phyloP scores from a whole-genome alignment of 2,888 invertebrate genomes.

The Aspidiotus destructor region DNA sequence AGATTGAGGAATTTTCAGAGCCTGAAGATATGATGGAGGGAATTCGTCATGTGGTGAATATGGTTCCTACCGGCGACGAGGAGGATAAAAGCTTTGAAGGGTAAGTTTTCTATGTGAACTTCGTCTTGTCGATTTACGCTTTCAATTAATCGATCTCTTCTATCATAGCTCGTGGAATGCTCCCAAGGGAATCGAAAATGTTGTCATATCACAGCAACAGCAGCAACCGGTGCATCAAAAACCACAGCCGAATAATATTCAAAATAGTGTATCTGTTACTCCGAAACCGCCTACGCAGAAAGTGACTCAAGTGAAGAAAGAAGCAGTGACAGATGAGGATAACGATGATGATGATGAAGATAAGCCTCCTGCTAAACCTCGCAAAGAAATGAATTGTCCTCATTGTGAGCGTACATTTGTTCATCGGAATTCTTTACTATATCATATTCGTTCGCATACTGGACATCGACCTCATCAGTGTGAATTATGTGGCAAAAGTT shows the following conservation, averaged over 20 bases:
- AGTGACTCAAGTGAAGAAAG: background rate
- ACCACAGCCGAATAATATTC: too few species aligned
- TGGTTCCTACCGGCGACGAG: constrained; percentile 36
- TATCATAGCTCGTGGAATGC: constrained; percentile 1
- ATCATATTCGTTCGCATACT: constrained; percentile 70
- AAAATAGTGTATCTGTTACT: too few species aligned
- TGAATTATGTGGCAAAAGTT: constrained; percentile 68
- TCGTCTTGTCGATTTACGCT: too few species aligned
- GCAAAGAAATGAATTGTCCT: constrained; percentile 48
- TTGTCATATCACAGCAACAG: constrained; percentile 9
- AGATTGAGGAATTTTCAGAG: constrained; percentile 70
- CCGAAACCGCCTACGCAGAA: background rate
- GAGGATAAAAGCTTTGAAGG: constrained; percentile 28
- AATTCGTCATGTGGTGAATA: constrained; percentile 60
- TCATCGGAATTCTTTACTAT: constrained; percentile 72
- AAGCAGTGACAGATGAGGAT: constrained; percentile 13
- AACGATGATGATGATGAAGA: constrained; percentile 12
- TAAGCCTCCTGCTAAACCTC: constrained; percentile 6
- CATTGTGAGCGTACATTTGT: constrained; percentile 65
- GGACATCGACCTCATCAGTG: constrained; percentile 69
- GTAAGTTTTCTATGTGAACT: background rate
- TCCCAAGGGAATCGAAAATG: constrained; percentile 13
- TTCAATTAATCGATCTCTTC: background rate
- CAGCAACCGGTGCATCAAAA: background rate
- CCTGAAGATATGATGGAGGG: constrained; percentile 80